These are phyloP conservation scores for Neosalanx taihuensis DNA, from an alignment of 2,797 vertebrate species.

Conservation along the genomic window DNA sequence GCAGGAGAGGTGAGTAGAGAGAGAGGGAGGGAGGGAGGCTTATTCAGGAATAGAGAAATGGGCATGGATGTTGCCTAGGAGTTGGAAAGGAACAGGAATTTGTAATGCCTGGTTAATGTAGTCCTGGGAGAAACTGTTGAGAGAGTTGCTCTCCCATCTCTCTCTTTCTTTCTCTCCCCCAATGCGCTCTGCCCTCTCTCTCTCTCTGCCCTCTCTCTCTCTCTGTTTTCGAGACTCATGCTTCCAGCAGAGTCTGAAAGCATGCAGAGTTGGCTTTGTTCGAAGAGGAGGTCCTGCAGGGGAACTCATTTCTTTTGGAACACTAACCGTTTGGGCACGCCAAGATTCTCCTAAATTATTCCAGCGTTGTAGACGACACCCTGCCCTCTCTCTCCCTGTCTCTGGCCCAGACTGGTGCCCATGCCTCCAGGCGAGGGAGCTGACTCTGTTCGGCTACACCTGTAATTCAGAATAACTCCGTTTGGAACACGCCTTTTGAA, in stretches of 20 bases:
- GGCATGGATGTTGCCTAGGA: slow-evolving; percentile 50
- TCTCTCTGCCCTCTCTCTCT: too few relatives aligned
- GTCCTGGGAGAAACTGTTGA: not conserved
- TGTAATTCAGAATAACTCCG: slow-evolving; percentile 20
- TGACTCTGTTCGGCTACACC: slow-evolving; percentile 20
- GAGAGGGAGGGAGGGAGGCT: not conserved
- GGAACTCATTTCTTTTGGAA: slow-evolving; percentile 16
- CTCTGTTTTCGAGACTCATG: slow-evolving; percentile 20
- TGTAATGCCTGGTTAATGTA: slow-evolving; percentile 14
- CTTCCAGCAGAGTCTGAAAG: slow-evolving; percentile 31
- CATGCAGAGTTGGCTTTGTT: slow-evolving; percentile 27
- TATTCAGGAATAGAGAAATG: slow-evolving; percentile 34
- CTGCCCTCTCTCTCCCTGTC: not conserved
- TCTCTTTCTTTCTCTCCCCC: too few relatives aligned
- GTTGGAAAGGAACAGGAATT: slow-evolving; percentile 44
- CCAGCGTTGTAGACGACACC: not conserved
- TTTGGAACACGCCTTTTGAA: not conserved
- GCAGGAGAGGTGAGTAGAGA: slow-evolving; percentile 2
- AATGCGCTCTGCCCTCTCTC: not conserved
- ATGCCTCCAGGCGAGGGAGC: slow-evolving; percentile 32
- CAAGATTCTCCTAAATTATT: slow-evolving; percentile 21
- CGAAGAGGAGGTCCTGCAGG: slow-evolving; percentile 11
- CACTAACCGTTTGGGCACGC: slow-evolving; percentile 35
- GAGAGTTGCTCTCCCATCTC: too few relatives aligned
- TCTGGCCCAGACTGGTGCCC: slow-evolving; percentile 3